Percentiles rank a stretch among this genome's conserved stretches.
These are phyloP conservation scores for Notarius lentiginosus DNA, from an alignment of 2,113 vertebrate species.

Conservation along the genomic window DNA sequence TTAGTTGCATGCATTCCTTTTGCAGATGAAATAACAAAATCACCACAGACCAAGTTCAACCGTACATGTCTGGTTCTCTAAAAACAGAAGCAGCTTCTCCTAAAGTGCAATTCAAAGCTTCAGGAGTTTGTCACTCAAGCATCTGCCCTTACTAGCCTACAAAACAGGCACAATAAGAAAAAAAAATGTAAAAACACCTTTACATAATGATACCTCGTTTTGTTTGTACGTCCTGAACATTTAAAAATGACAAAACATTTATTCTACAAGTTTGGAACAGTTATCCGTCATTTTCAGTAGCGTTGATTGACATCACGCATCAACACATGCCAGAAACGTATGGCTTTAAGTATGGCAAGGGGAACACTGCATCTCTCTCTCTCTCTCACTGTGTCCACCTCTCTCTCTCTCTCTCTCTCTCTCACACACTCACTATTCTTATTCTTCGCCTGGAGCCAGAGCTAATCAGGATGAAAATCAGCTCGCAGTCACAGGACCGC, in stretches of 20 bases:
- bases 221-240: background rate
- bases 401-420: background rate
- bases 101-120: background rate
- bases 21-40: no score
- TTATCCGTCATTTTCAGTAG: background rate
- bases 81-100: background rate
- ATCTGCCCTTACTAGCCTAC: background rate
- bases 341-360: constrained; percentile 10
- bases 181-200: no score
- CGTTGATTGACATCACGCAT: background rate
- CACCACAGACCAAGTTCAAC: background rate
- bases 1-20: no score
- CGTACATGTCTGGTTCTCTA: background rate
- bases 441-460: background rate
- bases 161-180: no score
- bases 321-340: constrained; percentile 7
- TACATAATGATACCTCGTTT: background rate
- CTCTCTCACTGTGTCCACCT: background rate
- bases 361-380: background rate
- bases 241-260: background rate
- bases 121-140: background rate
- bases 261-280: background rate
- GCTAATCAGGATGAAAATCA: constrained; percentile 57
- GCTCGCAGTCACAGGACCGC: constrained; percentile 57
- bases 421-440: constrained; percentile 10